Evolutionary conservation across 2,888 invertebrate species (phyloP), one percentile per base, ranked within the genome.

Genomic region (Pilophorus perplexus): DNA sequence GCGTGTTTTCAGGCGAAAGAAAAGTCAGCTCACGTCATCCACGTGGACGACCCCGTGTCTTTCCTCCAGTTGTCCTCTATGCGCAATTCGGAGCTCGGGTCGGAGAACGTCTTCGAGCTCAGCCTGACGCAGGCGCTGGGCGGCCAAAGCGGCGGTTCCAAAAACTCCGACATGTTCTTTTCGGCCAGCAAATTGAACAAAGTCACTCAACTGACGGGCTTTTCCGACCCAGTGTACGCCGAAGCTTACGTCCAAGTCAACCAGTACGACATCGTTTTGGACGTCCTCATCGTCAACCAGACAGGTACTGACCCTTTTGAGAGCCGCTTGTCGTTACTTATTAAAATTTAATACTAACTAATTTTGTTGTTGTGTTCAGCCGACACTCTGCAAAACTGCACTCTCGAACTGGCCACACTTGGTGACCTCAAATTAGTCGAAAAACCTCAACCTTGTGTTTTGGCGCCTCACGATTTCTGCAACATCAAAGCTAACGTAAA

Each of bases 231-330:
- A 0, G 97, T 99, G 68, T 99, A 99, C 78, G 94, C 99, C 0
- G 99, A 99, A 80, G 98, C 99, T n/a, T 93, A 98, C 75, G 98
- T 99, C 1, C 90, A 98, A 78, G 98, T 99, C 72, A 96, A 96
- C 79, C 96, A 96, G 77, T 97, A 96, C 80, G 98, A 98, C 77
- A 97, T 98, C 73, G 97, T 98, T 46, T 83, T 99, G 44, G 99
- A 99, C 78, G 97, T 99, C 40, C 83, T 99, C 23, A 89, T 99
- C 71, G 96, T 97, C 25, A 99, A 99, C 80, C 99, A 99, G 81
- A 99, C 99, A 12, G 86, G 86, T 86, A 8, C 33, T 33, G 6
- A 12, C 12, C 33, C 12, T 33, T 12, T 33, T 33, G 33, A 33
- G 6, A 8, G 33, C 12, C 12, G 33, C 12, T 8, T 6, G 6